These are phyloP conservation scores for Falco novaeseelandiae DNA, from an alignment of 2,797 vertebrate species.

Conservation along the genomic window DNA sequence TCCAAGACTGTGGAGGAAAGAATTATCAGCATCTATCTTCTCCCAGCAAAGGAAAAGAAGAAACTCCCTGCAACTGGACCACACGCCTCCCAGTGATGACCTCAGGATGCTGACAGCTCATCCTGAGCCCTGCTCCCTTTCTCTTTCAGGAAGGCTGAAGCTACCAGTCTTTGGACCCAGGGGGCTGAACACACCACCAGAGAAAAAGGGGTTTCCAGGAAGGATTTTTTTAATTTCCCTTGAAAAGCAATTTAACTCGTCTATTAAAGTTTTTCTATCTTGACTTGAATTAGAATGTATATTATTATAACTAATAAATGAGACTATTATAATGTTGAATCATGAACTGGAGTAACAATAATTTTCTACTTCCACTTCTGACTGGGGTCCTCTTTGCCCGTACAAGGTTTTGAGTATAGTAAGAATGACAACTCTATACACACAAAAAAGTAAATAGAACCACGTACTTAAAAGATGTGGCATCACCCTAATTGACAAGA, in stretches of 20 bases:
- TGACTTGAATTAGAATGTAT: background rate
- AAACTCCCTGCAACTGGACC: accelerated
- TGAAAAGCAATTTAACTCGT: background rate
- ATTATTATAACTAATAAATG: background rate
- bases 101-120: background rate
- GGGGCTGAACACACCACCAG: background rate
- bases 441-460: background rate
- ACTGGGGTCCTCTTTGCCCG: background rate
- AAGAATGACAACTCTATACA: background rate
- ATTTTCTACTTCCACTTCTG: background rate
- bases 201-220: background rate
- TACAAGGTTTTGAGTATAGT: background rate
- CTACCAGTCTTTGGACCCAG: background rate
- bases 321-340: background rate
- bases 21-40: background rate
- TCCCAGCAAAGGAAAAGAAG: background rate
- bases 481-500: background rate
- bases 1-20: background rate
- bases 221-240: background rate
- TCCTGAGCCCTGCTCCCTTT: background rate
- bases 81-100: accelerated
- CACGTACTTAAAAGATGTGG: background rate
- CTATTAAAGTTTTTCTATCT: background rate
- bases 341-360: background rate
- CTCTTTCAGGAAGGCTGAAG: background rate